These are phyloP conservation scores for Paralichthys olivaceus DNA, from an alignment of 2,113 vertebrate genomes.

Conservation along the genomic window DNA sequence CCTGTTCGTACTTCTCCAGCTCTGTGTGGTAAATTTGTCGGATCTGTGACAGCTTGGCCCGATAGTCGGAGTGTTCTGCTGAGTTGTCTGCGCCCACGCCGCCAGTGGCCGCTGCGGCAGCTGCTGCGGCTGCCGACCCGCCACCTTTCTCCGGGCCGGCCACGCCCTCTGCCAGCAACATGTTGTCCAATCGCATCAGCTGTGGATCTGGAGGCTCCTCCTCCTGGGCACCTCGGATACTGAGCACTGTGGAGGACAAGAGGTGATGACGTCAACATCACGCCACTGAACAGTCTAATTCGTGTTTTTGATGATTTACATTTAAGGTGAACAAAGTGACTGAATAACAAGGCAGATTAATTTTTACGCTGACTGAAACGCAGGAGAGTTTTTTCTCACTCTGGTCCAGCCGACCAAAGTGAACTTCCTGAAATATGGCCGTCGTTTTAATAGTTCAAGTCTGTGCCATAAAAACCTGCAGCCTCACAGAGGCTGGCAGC, in stretches of 20 bases:
- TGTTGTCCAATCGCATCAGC: slow-evolving; percentile 99
- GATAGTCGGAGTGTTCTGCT: slow-evolving; percentile 95
- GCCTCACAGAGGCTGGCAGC: slow-evolving; percentile 71
- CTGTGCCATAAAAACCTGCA: slow-evolving; percentile 72
- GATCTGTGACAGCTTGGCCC: slow-evolving; percentile 97
- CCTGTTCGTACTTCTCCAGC: slow-evolving; percentile 99
- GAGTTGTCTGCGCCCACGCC: slow-evolving; percentile 94
- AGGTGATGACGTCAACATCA: slow-evolving; percentile 10
- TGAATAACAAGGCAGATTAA: slow-evolving; percentile 3
- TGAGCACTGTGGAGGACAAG: slow-evolving; percentile 87
- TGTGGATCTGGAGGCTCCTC: slow-evolving; percentile 98
- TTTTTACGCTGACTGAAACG: slow-evolving; percentile 21
- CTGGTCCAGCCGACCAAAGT: slow-evolving; percentile 20
- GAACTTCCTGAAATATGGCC: slow-evolving; percentile 73
- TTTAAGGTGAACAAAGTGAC: slow-evolving; percentile 5
- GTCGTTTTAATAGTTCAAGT: slow-evolving; percentile 73
- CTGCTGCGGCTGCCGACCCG: slow-evolving; percentile 89
- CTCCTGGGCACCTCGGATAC: slow-evolving; percentile 97
- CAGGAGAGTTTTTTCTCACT: slow-evolving; percentile 23
- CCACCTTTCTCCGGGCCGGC: slow-evolving; percentile 96
- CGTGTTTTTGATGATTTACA: neutral
- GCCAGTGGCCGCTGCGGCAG: slow-evolving; percentile 90
- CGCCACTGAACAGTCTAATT: neutral
- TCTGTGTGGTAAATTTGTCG: slow-evolving; percentile 98
- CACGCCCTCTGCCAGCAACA: slow-evolving; percentile 96